Conservation (phyloP, 2,797 vertebrate genomes). For the Lepidocolaptes lacrymiger region DNA sequence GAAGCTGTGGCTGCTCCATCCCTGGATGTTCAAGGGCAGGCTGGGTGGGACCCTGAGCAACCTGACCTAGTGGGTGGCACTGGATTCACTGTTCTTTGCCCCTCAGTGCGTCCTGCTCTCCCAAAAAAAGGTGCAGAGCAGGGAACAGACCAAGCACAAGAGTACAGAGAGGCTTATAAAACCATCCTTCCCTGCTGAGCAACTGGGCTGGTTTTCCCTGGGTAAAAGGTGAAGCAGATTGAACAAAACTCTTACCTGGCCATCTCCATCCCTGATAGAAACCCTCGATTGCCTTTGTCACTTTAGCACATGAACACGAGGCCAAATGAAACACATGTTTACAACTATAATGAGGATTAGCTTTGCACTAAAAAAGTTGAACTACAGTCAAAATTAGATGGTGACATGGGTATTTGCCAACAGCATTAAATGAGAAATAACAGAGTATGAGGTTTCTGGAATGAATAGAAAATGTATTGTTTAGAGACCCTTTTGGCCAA, state of each 20-base stretch:
- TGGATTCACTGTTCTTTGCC: background rate
- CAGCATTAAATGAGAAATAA: conserved; percentile 72
- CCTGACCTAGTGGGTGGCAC: background rate
- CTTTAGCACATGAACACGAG: conserved; percentile 26
- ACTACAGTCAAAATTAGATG: conserved; percentile 69
- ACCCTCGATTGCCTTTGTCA: conserved; percentile 51
- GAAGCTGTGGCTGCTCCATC: background rate
- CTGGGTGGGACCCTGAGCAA: background rate
- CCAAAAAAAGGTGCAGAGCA: background rate
- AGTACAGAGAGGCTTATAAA: background rate
- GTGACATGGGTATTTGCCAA: conserved; percentile 73
- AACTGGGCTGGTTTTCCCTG: background rate
- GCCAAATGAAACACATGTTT: conserved; percentile 76
- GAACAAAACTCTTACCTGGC: conserved; percentile 10
- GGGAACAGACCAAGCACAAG: background rate
- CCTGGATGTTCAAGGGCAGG: background rate
- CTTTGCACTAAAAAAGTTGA: conserved; percentile 65
- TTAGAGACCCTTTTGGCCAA: conserved; percentile 62
- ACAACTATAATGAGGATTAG: conserved; percentile 73
- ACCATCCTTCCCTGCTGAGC: background rate
- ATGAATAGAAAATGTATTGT: conserved; percentile 71
- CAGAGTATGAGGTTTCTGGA: conserved; percentile 70
- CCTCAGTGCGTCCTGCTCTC: background rate
- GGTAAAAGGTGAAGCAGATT: background rate
- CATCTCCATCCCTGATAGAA: conserved; percentile 16